These are phyloP conservation scores for Epinephelus coioides DNA, from an alignment of 2,797 vertebrate genomes.

Conservation along the genomic window DNA sequence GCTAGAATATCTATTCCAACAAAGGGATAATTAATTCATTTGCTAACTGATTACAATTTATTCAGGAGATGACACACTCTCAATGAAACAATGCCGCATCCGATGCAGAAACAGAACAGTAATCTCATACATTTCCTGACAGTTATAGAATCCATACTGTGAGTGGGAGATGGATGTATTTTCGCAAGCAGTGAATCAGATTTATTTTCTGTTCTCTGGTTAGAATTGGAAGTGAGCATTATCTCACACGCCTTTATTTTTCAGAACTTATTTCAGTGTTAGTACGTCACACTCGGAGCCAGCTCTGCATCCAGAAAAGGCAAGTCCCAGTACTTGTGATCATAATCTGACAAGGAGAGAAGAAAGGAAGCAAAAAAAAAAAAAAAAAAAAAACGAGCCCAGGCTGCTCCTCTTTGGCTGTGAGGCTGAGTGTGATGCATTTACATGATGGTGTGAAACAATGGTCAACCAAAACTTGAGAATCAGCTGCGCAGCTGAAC, in stretches of 20 bases:
- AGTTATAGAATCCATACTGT: not conserved
- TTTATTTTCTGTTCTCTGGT: slow-evolving; percentile 17
- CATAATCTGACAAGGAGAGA: slow-evolving; percentile 27
- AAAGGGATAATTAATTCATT: slow-evolving; percentile 46
- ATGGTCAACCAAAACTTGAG: not conserved
- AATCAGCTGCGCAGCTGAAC: not conserved
- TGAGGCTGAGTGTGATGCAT: not conserved
- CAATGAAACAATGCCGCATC: slow-evolving; percentile 33
- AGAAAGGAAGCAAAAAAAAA: not conserved
- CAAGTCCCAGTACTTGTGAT: slow-evolving; percentile 22
- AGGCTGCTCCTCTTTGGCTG: slow-evolving; percentile 9
- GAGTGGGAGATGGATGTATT: slow-evolving; percentile 13
- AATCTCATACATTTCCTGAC: slow-evolving; percentile 25
- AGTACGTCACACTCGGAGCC: not conserved
- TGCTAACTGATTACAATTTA: slow-evolving; percentile 42
- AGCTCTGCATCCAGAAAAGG: slow-evolving; percentile 15
- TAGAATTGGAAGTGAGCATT: slow-evolving; percentile 1
- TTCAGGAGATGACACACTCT: slow-evolving; percentile 35
- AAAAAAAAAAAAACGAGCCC: not conserved
- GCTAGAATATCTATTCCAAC: slow-evolving; percentile 16
- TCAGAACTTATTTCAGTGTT: not conserved
- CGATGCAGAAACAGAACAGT: slow-evolving; percentile 24
- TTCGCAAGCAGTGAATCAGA: slow-evolving; percentile 15
- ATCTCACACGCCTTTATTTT: slow-evolving; percentile 22
- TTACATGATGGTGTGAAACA: not conserved